These are phyloP conservation scores for Hafferia zeledoni DNA, from an alignment of 2,797 vertebrate genomes.

Conservation along the genomic window DNA sequence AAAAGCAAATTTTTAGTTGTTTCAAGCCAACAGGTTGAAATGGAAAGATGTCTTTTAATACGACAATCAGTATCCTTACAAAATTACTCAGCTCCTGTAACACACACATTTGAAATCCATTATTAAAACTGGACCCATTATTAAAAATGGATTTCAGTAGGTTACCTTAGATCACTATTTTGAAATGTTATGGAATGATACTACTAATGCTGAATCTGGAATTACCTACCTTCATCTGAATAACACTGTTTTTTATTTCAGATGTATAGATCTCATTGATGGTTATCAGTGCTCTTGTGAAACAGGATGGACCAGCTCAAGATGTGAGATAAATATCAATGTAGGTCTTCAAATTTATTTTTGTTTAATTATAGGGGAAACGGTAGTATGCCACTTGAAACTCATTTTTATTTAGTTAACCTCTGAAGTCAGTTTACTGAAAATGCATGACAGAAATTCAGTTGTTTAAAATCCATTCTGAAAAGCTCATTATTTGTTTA, in stretches of 20 bases:
- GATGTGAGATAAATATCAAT: slow-evolving; percentile 83
- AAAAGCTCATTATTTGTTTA: not conserved
- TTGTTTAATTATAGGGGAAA: not conserved
- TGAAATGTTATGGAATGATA: not conserved
- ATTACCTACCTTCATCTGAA: not conserved
- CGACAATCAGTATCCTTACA: not conserved
- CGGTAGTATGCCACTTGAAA: not conserved
- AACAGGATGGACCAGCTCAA: slow-evolving; percentile 79
- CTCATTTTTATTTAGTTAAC: not conserved
- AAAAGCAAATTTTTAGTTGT: slow-evolving; percentile 39
- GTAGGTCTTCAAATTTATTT: slow-evolving; percentile 71
- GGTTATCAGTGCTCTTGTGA: slow-evolving; percentile 81
- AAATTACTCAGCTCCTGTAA: not conserved
- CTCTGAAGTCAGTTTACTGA: not conserved
- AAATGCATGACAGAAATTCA: not conserved
- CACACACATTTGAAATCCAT: not conserved
- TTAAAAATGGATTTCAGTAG: not conserved
- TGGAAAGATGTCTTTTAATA: not conserved
- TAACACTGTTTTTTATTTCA: slow-evolving; percentile 69
- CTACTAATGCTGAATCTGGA: not conserved
- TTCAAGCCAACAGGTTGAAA: slow-evolving; percentile 30
- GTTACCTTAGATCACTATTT: not conserved
- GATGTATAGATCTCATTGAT: slow-evolving; percentile 79
- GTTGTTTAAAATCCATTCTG: not conserved
- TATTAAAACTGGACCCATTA: not conserved